Evolutionary conservation across 23 tunicate genomes (phyloP), one percentile per base, ranked within the genome.

Genomic region (Styela plicata): DNA sequence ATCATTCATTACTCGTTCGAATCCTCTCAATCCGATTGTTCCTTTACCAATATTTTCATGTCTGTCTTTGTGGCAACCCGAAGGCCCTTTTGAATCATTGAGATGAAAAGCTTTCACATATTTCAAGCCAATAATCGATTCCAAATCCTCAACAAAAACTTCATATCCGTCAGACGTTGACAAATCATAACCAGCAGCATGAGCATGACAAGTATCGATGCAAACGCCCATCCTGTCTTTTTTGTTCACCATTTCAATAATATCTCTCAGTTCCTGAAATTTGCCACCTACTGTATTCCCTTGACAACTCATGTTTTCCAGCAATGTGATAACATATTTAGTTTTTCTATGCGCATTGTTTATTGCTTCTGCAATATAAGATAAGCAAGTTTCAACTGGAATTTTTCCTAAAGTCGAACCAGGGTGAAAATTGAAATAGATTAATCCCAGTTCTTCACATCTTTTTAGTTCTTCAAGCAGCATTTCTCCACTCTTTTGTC

Each of bases 1-100:
- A 53, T 76, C 81, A 35, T 37, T 76, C 64, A 76, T 53, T 17
- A 76, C 37, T 1, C 81, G 23, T 1, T 44, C 24, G 27, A 76
- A 76, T 76, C 81, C 81, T 37, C 36, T 57, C 10, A 76, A 0
- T 17, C 81, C 81, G 22, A 76, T 76, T 36, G 81, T 76, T 53
- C 81, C 81, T 23, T 76, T 52, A 19, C 81, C 81, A 37, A 76
- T 76, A 37, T 76, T 76, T 76, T 76, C 81, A 76, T 76, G 81
- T 18, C 81, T 24, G 26, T 76, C 81, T 37, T 76, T 76, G 26
- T 76, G 81, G 22, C 81, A 76, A 53, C 81, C 81, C 13, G 31
- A n/a, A 0, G 81, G 81, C 1, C 81, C 81, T 53, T 76, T 76
- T 68, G 81, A 76, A 76, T 76, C 81, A 53, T 76, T 76, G 19